Percentiles rank a stretch among this genome's conserved stretches.
Conservation (phyloP, 2,113 vertebrate species). For the Saimiri boliviensis region DNA sequence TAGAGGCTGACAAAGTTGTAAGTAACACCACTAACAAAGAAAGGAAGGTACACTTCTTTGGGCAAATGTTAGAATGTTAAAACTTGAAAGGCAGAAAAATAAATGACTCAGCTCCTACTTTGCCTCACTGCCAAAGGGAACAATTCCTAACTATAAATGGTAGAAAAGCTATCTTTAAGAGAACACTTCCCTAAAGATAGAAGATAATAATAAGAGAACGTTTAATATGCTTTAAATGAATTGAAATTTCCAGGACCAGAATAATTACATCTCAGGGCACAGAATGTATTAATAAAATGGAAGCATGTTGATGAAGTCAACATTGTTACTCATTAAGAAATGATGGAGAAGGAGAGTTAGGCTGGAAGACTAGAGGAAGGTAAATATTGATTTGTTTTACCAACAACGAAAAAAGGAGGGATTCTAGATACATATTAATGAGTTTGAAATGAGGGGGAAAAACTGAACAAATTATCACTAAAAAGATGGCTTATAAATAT, state of each 20-base stretch:
- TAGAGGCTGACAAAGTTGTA: not conserved
- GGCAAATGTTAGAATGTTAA: not conserved
- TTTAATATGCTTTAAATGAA: slow-evolving; percentile 44
- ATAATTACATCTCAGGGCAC: slow-evolving; percentile 36
- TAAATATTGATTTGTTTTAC: not conserved
- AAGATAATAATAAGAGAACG: slow-evolving; percentile 13
- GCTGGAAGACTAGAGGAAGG: not conserved
- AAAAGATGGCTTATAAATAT: slow-evolving; percentile 7
- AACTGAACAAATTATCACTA: not conserved
- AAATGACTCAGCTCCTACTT: slow-evolving; percentile 13
- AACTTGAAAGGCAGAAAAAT: not conserved
- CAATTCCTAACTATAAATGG: not conserved
- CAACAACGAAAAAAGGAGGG: not conserved
- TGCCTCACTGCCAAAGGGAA: not conserved
- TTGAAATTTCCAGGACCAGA: not conserved
- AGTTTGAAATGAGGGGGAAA: slow-evolving; percentile 18
- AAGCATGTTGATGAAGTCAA: not conserved
- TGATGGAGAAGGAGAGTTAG: not conserved
- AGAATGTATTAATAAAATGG: slow-evolving; percentile 12
- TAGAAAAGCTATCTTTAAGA: slow-evolving; percentile 21
- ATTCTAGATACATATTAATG: not conserved
- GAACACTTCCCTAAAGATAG: not conserved
- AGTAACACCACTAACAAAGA: not conserved
- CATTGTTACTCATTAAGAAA: not conserved
- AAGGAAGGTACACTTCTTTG: not conserved